A percentile compares a stretch with the other conserved stretches of the same genome.
These are phyloP conservation scores for Philaenus spumarius DNA, from an alignment of 1,140 invertebrate species.

Conservation along the genomic window DNA sequence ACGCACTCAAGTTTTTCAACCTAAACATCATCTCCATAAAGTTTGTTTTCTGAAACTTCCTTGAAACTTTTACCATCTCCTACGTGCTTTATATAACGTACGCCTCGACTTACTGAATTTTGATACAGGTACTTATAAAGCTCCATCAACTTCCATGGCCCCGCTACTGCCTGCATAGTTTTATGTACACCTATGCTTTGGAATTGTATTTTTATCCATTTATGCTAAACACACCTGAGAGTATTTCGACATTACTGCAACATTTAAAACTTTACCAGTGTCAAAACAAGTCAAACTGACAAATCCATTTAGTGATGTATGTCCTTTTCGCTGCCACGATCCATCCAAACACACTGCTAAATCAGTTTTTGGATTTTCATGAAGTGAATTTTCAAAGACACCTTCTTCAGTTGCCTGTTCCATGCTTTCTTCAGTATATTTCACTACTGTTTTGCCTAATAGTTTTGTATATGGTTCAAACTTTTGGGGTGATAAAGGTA, in stretches of 20 bases:
- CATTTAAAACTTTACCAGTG: slow-evolving; percentile 12
- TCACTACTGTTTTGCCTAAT: background rate
- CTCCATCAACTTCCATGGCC: slow-evolving; percentile 25
- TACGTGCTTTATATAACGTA: background rate
- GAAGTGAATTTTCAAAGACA: slow-evolving; percentile 8
- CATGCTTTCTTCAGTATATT: slow-evolving; percentile 4
- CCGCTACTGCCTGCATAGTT: slow-evolving; percentile 27
- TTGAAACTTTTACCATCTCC: background rate
- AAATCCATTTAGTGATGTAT: slow-evolving; percentile 12
- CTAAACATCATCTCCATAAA: slow-evolving; percentile 9
- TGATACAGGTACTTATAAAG: slow-evolving; percentile 25
- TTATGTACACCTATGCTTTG: slow-evolving; percentile 15
- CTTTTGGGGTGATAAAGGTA: slow-evolving; percentile 11
- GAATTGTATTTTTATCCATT: background rate
- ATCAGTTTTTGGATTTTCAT: slow-evolving; percentile 12
- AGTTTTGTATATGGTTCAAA: slow-evolving; percentile 6
- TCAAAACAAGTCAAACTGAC: background rate
- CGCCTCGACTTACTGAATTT: slow-evolving; percentile 11
- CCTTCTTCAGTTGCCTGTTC: background rate
- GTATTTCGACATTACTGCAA: too few species aligned
- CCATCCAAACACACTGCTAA: slow-evolving; percentile 10
- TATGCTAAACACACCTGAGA: background rate
- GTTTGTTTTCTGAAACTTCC: slow-evolving; percentile 8
- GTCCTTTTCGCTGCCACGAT: slow-evolving; percentile 16
- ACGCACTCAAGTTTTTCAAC: slow-evolving; percentile 19